Base-by-base conservation (phyloP, 2,797 vertebrate genomes). In the Gymnothorax reevesii region DNA sequence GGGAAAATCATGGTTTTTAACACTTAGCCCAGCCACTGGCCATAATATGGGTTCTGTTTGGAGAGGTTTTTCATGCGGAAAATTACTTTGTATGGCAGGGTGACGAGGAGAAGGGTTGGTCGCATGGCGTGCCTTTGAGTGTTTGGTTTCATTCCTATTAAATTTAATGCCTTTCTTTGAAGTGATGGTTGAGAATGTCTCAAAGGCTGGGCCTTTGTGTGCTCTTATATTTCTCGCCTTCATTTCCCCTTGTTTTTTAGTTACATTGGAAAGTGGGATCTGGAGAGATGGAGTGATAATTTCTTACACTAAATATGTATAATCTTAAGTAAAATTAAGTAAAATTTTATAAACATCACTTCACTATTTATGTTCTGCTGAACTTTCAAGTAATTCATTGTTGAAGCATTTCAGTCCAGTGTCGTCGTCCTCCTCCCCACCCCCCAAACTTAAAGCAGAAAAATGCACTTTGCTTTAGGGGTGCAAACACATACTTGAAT, bases 341-440 rank as follows among this genome's bases (percentile, higher is more conserved):
- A 59, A 83, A 82, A 64, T 84, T 87, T 82, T 85, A 12, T 77
- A n/a, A n/a, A n/a, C n/a, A n/a, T n/a, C n/a, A n/a, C n/a, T 33
- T 66, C 59, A 75, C 57, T 59, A 62, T 83, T 57, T 85, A 86
- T 71, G 75, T n/a, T 10, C 77, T 83, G 69, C 85, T 49, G 66
- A 64, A 77, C 66, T 75, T 83, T 79, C 80, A 42, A 83, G 64
- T 83, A 88, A 85, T 85, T 83, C 83, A 86, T n/a, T 69, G 84
- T 82, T 73, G 82, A 66, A 55, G 83, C 80, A 82, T 87, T 87
- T 62, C 82, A 57, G 66, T 88, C 64, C 84, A 88, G 75, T 86
- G 77, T 75, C n/a, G n/a, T n/a, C n/a, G n/a, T n/a, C n/a, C n/a
- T n/a, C n/a, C n/a, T n/a, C n/a, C n/a, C n/a, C n/a, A n/a, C 75